phyloP scores from a whole-genome alignment of 2,888 invertebrate genomes.

The Chorisops tibialis region DNA sequence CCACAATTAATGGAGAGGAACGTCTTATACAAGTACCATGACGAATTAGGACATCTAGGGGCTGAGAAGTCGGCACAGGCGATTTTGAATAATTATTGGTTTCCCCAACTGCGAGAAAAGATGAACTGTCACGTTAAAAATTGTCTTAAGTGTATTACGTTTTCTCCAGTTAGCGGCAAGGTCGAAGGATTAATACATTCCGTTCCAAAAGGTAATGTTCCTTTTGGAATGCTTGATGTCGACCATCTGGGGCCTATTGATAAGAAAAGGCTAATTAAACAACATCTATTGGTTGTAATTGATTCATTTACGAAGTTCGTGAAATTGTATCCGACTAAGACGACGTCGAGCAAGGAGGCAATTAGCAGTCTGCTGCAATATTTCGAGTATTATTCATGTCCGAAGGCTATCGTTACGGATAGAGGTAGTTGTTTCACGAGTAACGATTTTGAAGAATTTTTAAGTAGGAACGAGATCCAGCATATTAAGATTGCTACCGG shows the following conservation, averaged over 20 bases:
- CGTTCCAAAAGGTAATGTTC: not conserved
- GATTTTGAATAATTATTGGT: not conserved
- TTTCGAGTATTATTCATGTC: not conserved
- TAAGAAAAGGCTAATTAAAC: not conserved
- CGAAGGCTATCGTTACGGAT: not conserved
- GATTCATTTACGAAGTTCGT: not conserved
- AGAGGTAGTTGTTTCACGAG: not conserved
- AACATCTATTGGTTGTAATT: not conserved
- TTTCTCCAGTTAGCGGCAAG: not conserved
- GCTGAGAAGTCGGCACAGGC: not conserved
- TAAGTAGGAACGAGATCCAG: too few species aligned
- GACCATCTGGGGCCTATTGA: not conserved
- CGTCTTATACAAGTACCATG: slow-evolving; percentile 37
- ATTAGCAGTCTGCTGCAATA: not conserved
- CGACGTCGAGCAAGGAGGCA: not conserved
- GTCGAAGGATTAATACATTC: slow-evolving; percentile 10
- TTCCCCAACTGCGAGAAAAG: not conserved
- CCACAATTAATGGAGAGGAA: slow-evolving; percentile 36
- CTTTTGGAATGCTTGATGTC: not conserved
- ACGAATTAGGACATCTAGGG: slow-evolving; percentile 38
- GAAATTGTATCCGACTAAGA: not conserved
- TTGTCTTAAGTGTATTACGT: not conserved
- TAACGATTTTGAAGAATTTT: not conserved
- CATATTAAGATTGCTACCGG: not conserved
- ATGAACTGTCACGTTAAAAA: not conserved